Conservation (phyloP, 2,888 invertebrate genomes). For the Trypoxylon attenuatum region DNA sequence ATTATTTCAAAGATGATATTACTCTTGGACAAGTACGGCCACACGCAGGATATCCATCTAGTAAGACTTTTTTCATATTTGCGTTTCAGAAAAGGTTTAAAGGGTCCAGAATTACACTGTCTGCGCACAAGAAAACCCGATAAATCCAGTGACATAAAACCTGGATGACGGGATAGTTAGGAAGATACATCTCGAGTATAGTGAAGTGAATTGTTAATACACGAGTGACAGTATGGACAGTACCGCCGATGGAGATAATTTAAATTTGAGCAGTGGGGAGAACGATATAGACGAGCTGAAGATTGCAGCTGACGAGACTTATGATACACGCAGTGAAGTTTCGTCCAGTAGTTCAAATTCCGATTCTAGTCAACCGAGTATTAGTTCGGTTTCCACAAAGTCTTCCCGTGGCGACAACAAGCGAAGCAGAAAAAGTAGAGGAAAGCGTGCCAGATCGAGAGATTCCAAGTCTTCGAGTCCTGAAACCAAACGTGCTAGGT, state of each 20-base stretch:
- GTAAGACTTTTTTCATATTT: slow-evolving; percentile 57
- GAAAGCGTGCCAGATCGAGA: slow-evolving; percentile 67
- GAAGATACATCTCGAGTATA: slow-evolving; percentile 30
- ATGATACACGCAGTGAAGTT: slow-evolving; percentile 92
- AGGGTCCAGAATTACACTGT: slow-evolving; percentile 40
- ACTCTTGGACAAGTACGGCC: slow-evolving; percentile 36
- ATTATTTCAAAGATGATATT: slow-evolving; percentile 46
- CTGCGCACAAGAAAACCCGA: slow-evolving; percentile 25
- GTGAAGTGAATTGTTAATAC: slow-evolving; percentile 30
- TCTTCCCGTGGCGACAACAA: slow-evolving; percentile 76
- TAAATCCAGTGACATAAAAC: slow-evolving; percentile 38
- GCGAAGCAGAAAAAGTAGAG: slow-evolving; percentile 65
- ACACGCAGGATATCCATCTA: slow-evolving; percentile 37
- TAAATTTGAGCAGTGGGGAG: slow-evolving; percentile 69
- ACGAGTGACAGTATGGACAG: slow-evolving; percentile 53
- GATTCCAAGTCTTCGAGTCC: slow-evolving; percentile 71
- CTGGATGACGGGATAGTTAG: slow-evolving; percentile 41
- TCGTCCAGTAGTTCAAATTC: slow-evolving; percentile 84
- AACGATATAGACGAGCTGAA: slow-evolving; percentile 87
- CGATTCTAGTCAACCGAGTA: slow-evolving; percentile 83
- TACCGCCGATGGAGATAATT: slow-evolving; percentile 67
- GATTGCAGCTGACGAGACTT: slow-evolving; percentile 84
- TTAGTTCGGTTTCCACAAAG: slow-evolving; percentile 86
- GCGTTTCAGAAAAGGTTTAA: slow-evolving; percentile 60
- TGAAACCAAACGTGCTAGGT: slow-evolving; percentile 70